A percentile compares a stretch with the other conserved stretches of the same genome.
phyloP scores from a whole-genome alignment of 2,888 invertebrate genomes.

The Nemotelus nigrinus region DNA sequence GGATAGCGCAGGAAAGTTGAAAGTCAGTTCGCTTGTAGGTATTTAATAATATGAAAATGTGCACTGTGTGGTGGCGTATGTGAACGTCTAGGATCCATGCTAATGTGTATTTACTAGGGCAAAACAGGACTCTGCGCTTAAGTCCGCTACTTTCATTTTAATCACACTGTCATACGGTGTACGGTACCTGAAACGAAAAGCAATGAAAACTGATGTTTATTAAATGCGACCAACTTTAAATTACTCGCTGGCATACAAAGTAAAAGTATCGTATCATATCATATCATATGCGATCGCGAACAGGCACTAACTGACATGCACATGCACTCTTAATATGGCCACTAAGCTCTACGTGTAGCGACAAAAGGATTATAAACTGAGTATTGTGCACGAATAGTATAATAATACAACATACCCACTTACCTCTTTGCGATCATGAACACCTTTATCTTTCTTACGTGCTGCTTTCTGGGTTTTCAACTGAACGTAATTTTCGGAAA shows the following conservation, averaged over 20 bases:
- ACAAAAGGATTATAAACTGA: conserved; percentile 28
- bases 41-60: neutral
- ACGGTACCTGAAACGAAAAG: conserved; percentile 47
- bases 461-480: conserved; percentile 64
- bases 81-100: conserved; percentile 29
- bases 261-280: too few species aligned
- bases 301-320: too few species aligned
- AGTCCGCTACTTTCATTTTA: conserved; percentile 46
- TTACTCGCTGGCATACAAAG: too few species aligned
- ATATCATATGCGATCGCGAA: too few species aligned
- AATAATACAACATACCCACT: neutral
- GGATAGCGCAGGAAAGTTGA: neutral
- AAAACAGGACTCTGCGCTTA: conserved; percentile 25
- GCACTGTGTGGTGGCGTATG: neutral
- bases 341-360: neutral
- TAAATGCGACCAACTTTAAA: too few species aligned
- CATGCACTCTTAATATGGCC: neutral
- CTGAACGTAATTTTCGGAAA: conserved; percentile 52
- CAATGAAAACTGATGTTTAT: too few species aligned
- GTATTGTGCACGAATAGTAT: conserved; percentile 12
- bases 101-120: conserved; percentile 7
- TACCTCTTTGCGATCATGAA: conserved; percentile 56
- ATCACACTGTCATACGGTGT: conserved; percentile 51
- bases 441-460: conserved; percentile 60
- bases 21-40: neutral